Conservation (phyloP, 2,113 vertebrate species). For the Semicossyphus pulcher region DNA sequence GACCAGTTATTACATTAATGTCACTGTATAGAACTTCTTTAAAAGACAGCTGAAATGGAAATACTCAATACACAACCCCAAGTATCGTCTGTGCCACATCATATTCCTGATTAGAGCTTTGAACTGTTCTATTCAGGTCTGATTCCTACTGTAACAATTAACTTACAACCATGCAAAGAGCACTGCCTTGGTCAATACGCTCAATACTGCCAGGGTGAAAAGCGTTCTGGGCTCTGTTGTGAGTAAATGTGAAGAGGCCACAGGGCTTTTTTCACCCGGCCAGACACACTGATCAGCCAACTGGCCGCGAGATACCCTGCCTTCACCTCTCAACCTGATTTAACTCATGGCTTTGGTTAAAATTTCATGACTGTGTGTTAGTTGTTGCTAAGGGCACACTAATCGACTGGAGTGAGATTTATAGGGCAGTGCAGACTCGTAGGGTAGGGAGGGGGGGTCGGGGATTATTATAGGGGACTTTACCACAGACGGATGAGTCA, state of each 20-base stretch:
- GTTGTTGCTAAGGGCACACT: constrained; percentile 77
- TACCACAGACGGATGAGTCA: constrained; percentile 70
- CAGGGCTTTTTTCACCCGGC: constrained; percentile 45
- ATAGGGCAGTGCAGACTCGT: constrained; percentile 57
- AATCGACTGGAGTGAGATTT: constrained; percentile 77
- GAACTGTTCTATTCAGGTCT: not conserved
- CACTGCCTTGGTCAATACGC: constrained; percentile 54
- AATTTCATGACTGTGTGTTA: constrained; percentile 77
- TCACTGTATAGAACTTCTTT: no score
- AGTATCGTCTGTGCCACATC: no score
- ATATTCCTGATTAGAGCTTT: not conserved
- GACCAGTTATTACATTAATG: no score
- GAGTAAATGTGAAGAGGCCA: constrained; percentile 64
- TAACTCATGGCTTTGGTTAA: constrained; percentile 77
- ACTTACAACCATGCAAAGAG: constrained; percentile 59
- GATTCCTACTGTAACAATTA: constrained; percentile 34
- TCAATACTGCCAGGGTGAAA: constrained; percentile 36
- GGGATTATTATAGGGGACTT: constrained; percentile 52
- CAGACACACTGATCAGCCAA: constrained; percentile 60
- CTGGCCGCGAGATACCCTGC: constrained; percentile 55
- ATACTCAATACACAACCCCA: no score
- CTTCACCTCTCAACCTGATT: constrained; percentile 70
- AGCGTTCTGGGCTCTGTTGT: constrained; percentile 31
- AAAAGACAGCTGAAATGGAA: no score
- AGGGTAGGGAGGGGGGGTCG: not conserved